These are phyloP conservation scores for Ectemnius cavifrons DNA, from an alignment of 2,888 invertebrate genomes.

Conservation along the genomic window DNA sequence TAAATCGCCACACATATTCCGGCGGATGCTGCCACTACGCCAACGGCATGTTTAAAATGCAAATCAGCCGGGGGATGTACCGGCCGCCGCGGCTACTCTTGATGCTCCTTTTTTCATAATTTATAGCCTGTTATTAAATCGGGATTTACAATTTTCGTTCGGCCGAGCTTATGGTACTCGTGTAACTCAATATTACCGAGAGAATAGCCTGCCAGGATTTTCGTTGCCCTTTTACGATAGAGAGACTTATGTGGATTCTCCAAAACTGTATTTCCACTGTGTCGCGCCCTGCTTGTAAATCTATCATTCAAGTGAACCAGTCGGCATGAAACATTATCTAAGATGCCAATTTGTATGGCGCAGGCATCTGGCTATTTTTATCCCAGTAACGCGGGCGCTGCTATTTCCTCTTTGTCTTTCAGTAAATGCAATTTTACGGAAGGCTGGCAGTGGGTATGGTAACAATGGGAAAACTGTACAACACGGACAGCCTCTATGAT, in stretches of 20 bases:
- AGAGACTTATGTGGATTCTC: too few species aligned
- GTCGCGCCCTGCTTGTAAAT: too few species aligned
- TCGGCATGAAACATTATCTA: too few species aligned
- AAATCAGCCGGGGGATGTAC: conserved; percentile 5
- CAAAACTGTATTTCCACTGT: too few species aligned
- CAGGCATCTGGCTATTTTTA: conserved; percentile 4
- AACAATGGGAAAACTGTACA: conserved; percentile 37
- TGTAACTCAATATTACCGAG: background rate
- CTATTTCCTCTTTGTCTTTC: conserved; percentile 37
- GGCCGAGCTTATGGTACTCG: background rate
- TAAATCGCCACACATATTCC: conserved; percentile 2
- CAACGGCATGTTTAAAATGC: conserved; percentile 6
- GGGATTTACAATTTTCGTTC: background rate
- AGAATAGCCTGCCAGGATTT: background rate
- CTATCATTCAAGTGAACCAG: too few species aligned
- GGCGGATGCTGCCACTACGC: background rate
- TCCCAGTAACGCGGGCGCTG: background rate
- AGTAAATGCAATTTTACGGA: conserved; percentile 29
- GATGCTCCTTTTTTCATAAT: conserved; percentile 5
- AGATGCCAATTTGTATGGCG: too few species aligned
- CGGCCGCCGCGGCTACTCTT: background rate
- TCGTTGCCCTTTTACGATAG: background rate
- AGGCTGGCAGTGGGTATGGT: conserved; percentile 10
- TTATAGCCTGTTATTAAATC: conserved; percentile 5
- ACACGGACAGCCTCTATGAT: conserved; percentile 30